phyloP scores from a whole-genome alignment of 2,888 invertebrate genomes.

The Arge pagana region DNA sequence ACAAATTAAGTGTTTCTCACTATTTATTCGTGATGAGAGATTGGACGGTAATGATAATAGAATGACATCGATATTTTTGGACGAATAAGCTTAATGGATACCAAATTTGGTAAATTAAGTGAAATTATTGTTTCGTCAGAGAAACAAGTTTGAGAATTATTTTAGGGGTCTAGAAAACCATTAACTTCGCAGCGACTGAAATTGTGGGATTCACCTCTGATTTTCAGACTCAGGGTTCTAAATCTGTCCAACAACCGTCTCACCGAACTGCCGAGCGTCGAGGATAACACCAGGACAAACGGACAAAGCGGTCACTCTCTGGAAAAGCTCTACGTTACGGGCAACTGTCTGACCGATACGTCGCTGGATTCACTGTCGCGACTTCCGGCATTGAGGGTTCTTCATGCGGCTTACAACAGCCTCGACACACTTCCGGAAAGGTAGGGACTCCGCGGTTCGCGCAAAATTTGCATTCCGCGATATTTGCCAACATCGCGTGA shows the following conservation, averaged over 20 bases:
- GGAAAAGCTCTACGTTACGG: slow-evolving; percentile 74
- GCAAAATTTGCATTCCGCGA: neutral
- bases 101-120: no score
- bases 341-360: slow-evolving; percentile 76
- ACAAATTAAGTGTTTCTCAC: no score
- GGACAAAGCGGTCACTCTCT: slow-evolving; percentile 55
- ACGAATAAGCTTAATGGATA: no score
- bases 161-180: neutral
- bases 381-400: slow-evolving; percentile 68
- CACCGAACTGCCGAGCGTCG: slow-evolving; percentile 69
- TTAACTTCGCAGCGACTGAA: no score
- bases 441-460: no score
- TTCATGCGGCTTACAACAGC: slow-evolving; percentile 81
- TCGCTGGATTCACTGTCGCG: slow-evolving; percentile 69
- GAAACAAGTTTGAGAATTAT: no score
- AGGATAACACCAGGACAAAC: slow-evolving; percentile 54
- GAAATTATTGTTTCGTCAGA: no score
- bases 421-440: slow-evolving; percentile 73
- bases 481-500: no score
- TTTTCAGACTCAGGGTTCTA: slow-evolving; percentile 65
- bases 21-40: no score
- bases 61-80: no score
- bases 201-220: no score
- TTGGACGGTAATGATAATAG: no score
- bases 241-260: slow-evolving; percentile 82